Conservation (phyloP, 2,888 invertebrate species). For the Buathra laborator region DNA sequence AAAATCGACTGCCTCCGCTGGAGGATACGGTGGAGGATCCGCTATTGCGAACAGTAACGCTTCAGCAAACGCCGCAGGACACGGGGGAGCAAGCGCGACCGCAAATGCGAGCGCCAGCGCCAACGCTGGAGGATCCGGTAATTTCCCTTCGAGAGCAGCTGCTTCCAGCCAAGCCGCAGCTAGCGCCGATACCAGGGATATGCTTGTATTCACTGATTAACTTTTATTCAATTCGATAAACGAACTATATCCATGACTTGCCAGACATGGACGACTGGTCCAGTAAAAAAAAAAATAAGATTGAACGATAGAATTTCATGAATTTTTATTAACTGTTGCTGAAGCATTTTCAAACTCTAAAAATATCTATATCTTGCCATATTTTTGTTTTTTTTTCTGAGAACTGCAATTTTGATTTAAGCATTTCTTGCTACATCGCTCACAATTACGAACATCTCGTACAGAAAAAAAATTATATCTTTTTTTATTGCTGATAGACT, state of each 20-base stretch:
- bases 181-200: conserved; percentile 71
- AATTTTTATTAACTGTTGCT: neutral
- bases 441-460: neutral
- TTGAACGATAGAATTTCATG: neutral
- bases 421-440: neutral
- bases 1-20: conserved; percentile 67
- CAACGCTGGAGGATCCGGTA: conserved; percentile 53
- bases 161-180: conserved; percentile 75
- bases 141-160: conserved; percentile 72
- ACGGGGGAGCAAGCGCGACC: conserved; percentile 58
- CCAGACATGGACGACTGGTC: conserved; percentile 1
- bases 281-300: conserved; percentile 8
- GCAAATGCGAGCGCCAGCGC: conserved; percentile 75
- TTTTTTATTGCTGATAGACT: neutral
- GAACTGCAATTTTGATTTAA: neutral
- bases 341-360: neutral
- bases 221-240: neutral
- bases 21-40: conserved; percentile 65
- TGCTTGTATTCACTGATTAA: conserved; percentile 76
- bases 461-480: neutral
- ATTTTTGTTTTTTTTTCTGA: neutral
- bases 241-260: conserved; percentile 12
- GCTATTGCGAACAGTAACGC: conserved; percentile 73
- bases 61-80: conserved; percentile 69
- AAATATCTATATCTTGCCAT: neutral